Evolutionary conservation across 2,888 invertebrate species (phyloP).

Genomic region (Lithophane leautieri): DNA sequence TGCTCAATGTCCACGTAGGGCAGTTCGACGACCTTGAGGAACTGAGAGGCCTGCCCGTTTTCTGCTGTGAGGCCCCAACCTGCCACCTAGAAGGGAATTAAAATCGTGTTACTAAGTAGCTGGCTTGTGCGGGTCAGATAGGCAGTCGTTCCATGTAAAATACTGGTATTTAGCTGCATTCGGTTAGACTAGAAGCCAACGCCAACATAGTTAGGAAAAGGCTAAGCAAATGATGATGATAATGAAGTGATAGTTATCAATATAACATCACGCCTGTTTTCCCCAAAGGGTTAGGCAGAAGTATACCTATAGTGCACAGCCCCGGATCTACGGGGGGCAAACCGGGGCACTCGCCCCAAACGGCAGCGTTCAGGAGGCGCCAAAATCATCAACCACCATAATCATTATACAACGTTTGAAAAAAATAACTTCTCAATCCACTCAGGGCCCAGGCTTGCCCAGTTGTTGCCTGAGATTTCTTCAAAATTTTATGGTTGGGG

Average conservation of each 20-base stretch:
- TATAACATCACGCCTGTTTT: background rate
- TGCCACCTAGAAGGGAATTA: conserved; percentile 68
- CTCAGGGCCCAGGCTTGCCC: too few species aligned
- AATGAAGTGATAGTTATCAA: background rate
- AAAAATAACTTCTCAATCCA: too few species aligned
- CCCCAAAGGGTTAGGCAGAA: background rate
- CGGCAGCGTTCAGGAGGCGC: too few species aligned
- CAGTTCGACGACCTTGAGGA: conserved; percentile 72
- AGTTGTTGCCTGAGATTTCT: too few species aligned
- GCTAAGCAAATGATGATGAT: background rate
- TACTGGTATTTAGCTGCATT: background rate
- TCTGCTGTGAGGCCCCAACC: conserved; percentile 75
- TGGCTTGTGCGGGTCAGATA: background rate
- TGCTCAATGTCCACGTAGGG: conserved; percentile 70
- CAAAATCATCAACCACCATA: too few species aligned
- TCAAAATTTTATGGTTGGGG: too few species aligned
- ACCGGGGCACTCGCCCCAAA: too few species aligned
- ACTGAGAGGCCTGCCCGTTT: conserved; percentile 67
- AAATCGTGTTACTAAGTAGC: background rate
- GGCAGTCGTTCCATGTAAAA: background rate
- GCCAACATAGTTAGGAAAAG: background rate
- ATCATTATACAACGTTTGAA: too few species aligned
- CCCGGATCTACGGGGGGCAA: too few species aligned
- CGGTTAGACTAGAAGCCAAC: background rate
- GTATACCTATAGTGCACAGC: background rate